Evolutionary conservation across 2,113 vertebrate species (phyloP).

Genomic region (human): DNA sequence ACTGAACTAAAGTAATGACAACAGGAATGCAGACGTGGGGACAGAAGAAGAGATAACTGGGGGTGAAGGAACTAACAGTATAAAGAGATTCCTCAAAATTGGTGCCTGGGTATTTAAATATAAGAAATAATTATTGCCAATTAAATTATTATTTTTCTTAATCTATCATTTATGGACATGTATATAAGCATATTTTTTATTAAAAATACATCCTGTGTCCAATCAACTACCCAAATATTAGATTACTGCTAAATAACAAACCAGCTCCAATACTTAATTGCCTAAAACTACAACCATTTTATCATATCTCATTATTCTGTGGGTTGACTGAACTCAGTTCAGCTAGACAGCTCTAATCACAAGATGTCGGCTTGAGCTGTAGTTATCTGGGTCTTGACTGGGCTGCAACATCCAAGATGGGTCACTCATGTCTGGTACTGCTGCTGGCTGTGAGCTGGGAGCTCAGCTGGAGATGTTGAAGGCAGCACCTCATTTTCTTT

Average conservation of each 20-base stretch:
- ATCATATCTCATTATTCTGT: background rate
- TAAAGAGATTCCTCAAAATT: background rate
- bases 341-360: background rate
- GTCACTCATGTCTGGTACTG: background rate
- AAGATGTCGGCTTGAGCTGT: background rate
- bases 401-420: background rate
- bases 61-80: no score
- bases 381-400: background rate
- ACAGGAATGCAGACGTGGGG: background rate
- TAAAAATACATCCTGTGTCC: background rate
- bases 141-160: background rate
- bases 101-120: background rate
- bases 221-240: background rate
- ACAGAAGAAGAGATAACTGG: background rate
- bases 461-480: background rate
- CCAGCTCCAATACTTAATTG: background rate
- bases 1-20: background rate
- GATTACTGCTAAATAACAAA: background rate
- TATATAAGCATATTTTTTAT: background rate
- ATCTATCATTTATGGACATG: background rate
- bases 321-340: background rate
- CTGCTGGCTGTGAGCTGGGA: background rate
- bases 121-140: background rate
- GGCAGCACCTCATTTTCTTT: background rate
- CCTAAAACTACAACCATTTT: background rate